These are phyloP conservation scores for Brevimyrus niger DNA, from an alignment of 2,113 vertebrate genomes.

Conservation along the genomic window DNA sequence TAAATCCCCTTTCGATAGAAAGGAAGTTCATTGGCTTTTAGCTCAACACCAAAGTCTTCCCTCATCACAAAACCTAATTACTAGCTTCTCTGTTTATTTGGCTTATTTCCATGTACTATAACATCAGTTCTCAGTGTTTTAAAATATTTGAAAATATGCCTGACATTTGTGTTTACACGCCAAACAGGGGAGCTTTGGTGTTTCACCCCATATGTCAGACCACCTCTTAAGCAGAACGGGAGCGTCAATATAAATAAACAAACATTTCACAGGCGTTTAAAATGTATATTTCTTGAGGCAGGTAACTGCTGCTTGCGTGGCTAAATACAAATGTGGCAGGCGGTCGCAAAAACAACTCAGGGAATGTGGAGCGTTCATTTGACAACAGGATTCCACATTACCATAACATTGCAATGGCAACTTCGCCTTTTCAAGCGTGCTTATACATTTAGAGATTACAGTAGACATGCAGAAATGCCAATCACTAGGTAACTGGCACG, in stretches of 20 bases:
- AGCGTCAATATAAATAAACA: constrained; percentile 5
- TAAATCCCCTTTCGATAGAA: background rate
- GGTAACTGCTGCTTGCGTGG: constrained; percentile 7
- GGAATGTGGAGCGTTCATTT: constrained; percentile 12
- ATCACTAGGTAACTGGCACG: constrained; percentile 57
- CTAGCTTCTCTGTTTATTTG: background rate
- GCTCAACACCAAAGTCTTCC: background rate
- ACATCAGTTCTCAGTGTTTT: background rate
- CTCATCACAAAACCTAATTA: background rate
- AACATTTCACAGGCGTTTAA: constrained; percentile 2
- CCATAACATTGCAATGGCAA: constrained; percentile 19
- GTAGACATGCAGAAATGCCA: constrained; percentile 50
- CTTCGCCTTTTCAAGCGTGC: constrained; percentile 12
- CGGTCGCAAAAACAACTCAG: background rate
- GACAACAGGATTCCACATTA: constrained; percentile 15
- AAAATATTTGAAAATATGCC: background rate
- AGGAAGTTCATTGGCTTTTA: background rate
- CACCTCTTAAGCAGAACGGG: constrained; percentile 17
- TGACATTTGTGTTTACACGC: constrained; percentile 6
- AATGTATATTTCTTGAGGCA: background rate
- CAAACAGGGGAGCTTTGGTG: background rate
- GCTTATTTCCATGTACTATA: background rate
- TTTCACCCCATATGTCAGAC: constrained; percentile 1
- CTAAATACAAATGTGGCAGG: constrained; percentile 13
- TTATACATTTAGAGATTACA: constrained; percentile 49